These are phyloP conservation scores for Meandrina meandrites DNA, from an alignment of 92 coral and sea anemone species.

Conservation along the genomic window DNA sequence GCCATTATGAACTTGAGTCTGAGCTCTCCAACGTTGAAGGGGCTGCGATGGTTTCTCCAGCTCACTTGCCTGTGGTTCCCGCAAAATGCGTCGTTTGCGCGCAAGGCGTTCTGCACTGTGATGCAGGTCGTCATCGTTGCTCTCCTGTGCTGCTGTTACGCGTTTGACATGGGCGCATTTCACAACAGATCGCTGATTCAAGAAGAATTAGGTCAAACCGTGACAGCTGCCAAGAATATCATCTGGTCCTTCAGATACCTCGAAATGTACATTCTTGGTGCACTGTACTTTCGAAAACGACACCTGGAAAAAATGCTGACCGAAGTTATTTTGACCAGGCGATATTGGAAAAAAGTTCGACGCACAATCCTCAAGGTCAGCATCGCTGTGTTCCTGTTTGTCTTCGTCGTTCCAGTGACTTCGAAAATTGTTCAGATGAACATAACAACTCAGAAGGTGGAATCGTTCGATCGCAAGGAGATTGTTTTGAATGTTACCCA, in stretches of 20 bases:
- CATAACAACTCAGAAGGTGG: constrained; percentile 22
- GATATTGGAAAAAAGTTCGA: constrained; percentile 51
- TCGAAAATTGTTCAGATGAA: constrained; percentile 42
- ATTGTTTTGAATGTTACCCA: constrained; percentile 26
- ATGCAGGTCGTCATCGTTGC: constrained; percentile 18
- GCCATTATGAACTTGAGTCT: constrained; percentile 48
- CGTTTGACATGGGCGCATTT: constrained; percentile 63
- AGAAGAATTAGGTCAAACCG: constrained; percentile 52
- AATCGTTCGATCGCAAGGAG: constrained; percentile 13
- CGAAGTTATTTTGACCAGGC: constrained; percentile 46
- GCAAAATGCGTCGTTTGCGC: not conserved
- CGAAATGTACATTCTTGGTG: constrained; percentile 52
- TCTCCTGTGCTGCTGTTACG: constrained; percentile 10
- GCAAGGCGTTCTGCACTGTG: constrained; percentile 18
- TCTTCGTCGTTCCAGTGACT: constrained; percentile 45
- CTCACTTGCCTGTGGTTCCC: constrained; percentile 64
- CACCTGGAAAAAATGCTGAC: constrained; percentile 62
- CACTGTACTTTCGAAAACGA: constrained; percentile 52
- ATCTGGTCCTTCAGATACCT: constrained; percentile 65
- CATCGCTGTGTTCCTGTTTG: constrained; percentile 25
- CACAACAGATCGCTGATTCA: constrained; percentile 53
- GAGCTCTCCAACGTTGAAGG: constrained; percentile 36
- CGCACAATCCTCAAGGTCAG: constrained; percentile 21
- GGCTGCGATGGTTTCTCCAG: constrained; percentile 42
- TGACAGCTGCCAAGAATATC: constrained; percentile 62